These are phyloP conservation scores for Clarias macrocephalus DNA, from an alignment of 2,113 vertebrate species.

Conservation along the genomic window DNA sequence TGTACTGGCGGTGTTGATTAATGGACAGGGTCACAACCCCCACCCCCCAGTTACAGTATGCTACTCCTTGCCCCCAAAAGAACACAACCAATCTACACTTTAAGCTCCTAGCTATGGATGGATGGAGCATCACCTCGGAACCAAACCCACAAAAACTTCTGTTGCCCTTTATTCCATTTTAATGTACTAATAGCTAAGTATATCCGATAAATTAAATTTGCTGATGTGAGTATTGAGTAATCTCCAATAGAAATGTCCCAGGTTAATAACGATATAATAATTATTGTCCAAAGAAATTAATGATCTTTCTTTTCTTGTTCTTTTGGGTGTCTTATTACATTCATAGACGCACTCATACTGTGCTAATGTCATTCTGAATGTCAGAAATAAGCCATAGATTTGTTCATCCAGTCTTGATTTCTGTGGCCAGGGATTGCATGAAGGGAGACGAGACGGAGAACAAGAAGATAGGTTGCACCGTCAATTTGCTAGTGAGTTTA, in stretches of 20 bases:
- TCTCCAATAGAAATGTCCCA: neutral
- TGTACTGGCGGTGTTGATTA: no score
- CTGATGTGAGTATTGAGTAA: neutral
- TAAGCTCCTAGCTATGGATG: no score
- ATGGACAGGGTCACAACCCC: no score
- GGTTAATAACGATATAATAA: no score
- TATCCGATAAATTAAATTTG: neutral
- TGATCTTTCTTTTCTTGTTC: no score
- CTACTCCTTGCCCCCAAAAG: no score
- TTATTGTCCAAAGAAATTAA: no score
- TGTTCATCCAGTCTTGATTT: neutral
- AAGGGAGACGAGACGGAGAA: constrained; percentile 97
- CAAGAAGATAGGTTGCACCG: constrained; percentile 96
- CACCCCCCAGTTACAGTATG: no score
- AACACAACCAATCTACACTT: no score
- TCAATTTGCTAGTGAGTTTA: constrained; percentile 89
- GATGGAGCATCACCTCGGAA: no score
- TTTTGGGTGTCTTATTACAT: neutral
- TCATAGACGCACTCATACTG: neutral
- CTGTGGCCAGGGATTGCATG: constrained; percentile 87
- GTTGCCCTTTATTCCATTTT: neutral
- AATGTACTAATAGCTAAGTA: neutral
- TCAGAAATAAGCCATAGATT: neutral
- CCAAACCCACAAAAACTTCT: no score
- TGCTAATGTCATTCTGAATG: neutral